Evolutionary conservation across 2,888 invertebrate species (phyloP).

Genomic region (Gnatocerus cornutus): DNA sequence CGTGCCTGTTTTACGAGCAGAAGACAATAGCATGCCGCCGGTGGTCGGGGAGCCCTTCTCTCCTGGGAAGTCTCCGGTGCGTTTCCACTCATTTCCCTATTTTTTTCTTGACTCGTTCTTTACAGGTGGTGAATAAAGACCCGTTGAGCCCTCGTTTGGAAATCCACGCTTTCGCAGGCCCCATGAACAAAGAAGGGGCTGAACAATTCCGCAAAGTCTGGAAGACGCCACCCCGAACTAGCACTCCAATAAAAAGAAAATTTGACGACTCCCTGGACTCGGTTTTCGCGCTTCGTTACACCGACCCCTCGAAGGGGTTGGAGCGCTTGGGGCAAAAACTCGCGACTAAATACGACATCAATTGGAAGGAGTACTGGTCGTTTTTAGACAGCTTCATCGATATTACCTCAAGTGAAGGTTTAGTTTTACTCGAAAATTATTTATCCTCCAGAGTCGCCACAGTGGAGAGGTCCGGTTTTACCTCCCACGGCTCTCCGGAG

Average conservation of each 20-base stretch:
- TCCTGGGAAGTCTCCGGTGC: conserved; percentile 79
- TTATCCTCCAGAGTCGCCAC: conserved; percentile 70
- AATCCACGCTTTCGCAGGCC: conserved; percentile 92
- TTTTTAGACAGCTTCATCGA: conserved; percentile 89
- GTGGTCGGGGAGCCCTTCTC: conserved; percentile 87
- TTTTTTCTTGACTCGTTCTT: too few species aligned
- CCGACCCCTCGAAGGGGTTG: conserved; percentile 90
- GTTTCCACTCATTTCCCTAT: too few species aligned
- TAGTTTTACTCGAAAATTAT: conserved; percentile 83
- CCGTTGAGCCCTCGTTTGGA: conserved; percentile 81
- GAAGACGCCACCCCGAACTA: conserved; percentile 85
- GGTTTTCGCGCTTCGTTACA: conserved; percentile 60
- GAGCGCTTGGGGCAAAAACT: conserved; percentile 86
- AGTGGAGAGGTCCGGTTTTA: conserved; percentile 42
- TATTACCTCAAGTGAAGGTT: conserved; percentile 82
- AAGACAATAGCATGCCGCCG: conserved; percentile 84
- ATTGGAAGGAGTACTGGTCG: conserved; percentile 96
- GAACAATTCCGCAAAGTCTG: conserved; percentile 82
- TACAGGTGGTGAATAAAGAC: conserved; percentile 79
- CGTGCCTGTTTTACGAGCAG: conserved; percentile 89
- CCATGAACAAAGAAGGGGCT: conserved; percentile 87
- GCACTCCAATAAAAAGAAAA: conserved; percentile 24
- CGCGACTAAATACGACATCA: conserved; percentile 81
- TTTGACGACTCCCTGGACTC: conserved; percentile 33
- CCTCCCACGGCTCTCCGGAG: conserved; percentile 12